phyloP scores from a whole-genome alignment of 1,140 invertebrate species.

The Bathynomus jamesi region DNA sequence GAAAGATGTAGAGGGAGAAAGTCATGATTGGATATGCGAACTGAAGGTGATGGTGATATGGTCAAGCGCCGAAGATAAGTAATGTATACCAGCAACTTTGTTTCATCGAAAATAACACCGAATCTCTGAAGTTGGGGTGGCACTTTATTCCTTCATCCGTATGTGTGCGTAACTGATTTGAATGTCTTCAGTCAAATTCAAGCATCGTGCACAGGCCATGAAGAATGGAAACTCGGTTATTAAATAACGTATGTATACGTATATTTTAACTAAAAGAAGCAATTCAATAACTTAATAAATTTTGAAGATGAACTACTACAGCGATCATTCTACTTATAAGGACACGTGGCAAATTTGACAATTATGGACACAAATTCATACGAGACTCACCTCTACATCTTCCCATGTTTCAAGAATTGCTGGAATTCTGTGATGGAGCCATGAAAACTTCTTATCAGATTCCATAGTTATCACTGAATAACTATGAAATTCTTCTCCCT shows the following conservation, averaged over 20 bases:
- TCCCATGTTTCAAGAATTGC: constrained; percentile 61
- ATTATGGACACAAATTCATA: not conserved
- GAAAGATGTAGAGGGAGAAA: no score
- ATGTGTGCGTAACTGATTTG: no score
- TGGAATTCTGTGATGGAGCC: constrained; percentile 72
- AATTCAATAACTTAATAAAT: not conserved
- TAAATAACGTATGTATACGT: not conserved
- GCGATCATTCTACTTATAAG: not conserved
- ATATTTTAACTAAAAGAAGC: not conserved
- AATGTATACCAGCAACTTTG: no score
- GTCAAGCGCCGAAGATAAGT: no score
- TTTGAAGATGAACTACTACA: not conserved
- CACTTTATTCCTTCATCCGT: no score
- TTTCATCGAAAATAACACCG: no score
- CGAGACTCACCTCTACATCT: constrained; percentile 53
- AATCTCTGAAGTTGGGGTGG: no score
- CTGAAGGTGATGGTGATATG: no score
- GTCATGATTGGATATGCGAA: no score
- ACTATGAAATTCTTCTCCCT: constrained; percentile 57
- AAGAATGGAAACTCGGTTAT: not conserved
- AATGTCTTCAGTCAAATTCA: no score
- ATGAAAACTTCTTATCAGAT: constrained; percentile 57
- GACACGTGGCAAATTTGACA: not conserved
- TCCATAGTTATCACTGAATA: constrained; percentile 71
- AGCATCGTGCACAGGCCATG: not conserved